These are phyloP conservation scores for Ambastaia sidthimunki DNA, from an alignment of 2,797 vertebrate genomes.

Conservation along the genomic window DNA sequence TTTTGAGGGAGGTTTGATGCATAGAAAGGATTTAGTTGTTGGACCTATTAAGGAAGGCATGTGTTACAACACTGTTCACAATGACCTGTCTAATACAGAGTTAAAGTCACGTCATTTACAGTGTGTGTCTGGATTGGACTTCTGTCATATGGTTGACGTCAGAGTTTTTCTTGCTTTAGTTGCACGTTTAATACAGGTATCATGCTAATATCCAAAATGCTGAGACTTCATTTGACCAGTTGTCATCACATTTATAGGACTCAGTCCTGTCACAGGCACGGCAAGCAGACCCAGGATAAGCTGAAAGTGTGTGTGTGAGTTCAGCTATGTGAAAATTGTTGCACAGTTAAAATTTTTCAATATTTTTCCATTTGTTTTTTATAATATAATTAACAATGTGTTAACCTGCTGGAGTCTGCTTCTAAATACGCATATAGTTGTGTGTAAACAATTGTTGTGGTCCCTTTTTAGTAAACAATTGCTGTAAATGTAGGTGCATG, in stretches of 20 bases:
- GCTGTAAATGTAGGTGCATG: too few species aligned
- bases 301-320: not conserved
- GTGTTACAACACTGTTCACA: not conserved
- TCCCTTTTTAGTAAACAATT: not conserved
- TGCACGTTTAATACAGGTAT: constrained; percentile 15
- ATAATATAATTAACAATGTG: not conserved
- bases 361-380: not conserved
- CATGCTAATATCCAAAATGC: constrained; percentile 23
- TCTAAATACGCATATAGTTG: not conserved
- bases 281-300: not conserved
- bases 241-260: not conserved
- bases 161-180: constrained; percentile 31
- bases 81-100: not conserved
- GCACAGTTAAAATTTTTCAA: not conserved
- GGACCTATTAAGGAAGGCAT: not conserved
- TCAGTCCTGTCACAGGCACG: constrained; percentile 21
- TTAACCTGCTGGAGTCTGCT: not conserved
- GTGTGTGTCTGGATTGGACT: constrained; percentile 4
- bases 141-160: constrained; percentile 12
- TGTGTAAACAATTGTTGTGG: not conserved
- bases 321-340: not conserved
- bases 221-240: constrained; percentile 9
- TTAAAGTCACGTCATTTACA: not conserved
- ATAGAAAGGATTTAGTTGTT: not conserved
- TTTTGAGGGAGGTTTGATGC: constrained; percentile 4